These are phyloP conservation scores for Griposia aprilina DNA, from an alignment of 2,888 invertebrate genomes.

Conservation along the genomic window DNA sequence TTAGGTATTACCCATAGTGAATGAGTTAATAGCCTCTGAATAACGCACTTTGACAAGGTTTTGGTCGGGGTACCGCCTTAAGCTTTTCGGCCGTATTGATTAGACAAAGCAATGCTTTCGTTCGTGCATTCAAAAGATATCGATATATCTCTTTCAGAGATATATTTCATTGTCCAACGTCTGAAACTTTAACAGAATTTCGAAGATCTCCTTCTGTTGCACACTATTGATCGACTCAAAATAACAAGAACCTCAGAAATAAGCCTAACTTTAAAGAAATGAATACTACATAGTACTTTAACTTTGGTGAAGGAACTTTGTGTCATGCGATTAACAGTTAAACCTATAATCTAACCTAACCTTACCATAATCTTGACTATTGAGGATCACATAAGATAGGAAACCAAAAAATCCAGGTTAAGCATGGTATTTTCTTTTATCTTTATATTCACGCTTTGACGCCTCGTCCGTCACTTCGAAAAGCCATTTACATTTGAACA, in stretches of 20 bases:
- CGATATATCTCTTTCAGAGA: not conserved
- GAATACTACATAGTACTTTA: not conserved
- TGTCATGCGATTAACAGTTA: not conserved
- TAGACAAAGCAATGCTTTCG: not conserved
- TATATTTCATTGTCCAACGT: not conserved
- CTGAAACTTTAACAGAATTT: not conserved
- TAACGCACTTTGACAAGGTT: too few relatives aligned
- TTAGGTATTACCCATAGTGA: too few relatives aligned
- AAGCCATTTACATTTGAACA: slow-evolving; percentile 49
- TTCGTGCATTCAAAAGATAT: not conserved
- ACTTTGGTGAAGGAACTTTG: not conserved
- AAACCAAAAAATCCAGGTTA: not conserved
- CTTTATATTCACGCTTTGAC: not conserved
- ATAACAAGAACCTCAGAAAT: not conserved
- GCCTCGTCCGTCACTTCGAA: slow-evolving; percentile 8
- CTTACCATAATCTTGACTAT: not conserved
- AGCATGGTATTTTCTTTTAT: not conserved
- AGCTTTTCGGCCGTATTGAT: not conserved
- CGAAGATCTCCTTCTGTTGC: not conserved
- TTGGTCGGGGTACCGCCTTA: too few relatives aligned
- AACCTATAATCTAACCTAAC: not conserved
- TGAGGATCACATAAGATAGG: not conserved
- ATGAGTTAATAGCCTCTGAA: too few relatives aligned
- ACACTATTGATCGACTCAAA: too few relatives aligned
- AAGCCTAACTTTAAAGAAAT: not conserved